A percentile compares a stretch with the other conserved stretches of the same genome.
Evolutionary conservation across 2,888 invertebrate genomes (phyloP).

Genomic region (Rhagophthalmus giganteus): DNA sequence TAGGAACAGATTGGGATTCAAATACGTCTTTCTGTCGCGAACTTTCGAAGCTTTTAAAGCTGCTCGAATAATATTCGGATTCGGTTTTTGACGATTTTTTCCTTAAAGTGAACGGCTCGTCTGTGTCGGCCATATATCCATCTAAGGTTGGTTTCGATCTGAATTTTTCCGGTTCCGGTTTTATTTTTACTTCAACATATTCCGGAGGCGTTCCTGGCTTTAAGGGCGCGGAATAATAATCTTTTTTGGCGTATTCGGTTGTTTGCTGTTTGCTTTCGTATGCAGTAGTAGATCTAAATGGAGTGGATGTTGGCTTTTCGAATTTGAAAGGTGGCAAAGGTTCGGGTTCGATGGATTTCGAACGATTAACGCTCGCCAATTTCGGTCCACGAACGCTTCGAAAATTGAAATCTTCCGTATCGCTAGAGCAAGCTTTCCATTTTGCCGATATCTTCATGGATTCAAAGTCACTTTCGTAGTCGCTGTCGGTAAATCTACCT

Average conservation of each 20-base stretch:
- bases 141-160: constrained; percentile 58
- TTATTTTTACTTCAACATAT: constrained; percentile 44
- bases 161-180: constrained; percentile 59
- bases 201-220: constrained; percentile 55
- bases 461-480: constrained; percentile 70
- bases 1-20: constrained; percentile 27
- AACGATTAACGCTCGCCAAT: constrained; percentile 54
- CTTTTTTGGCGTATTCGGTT: constrained; percentile 40
- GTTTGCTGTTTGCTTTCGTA: constrained; percentile 43
- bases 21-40: constrained; percentile 40
- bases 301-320: constrained; percentile 57
- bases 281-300: constrained; percentile 50
- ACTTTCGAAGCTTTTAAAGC: constrained; percentile 44
- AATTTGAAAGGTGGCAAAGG: constrained; percentile 61
- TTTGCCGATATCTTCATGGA: constrained; percentile 55
- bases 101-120: constrained; percentile 59
- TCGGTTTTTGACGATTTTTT: constrained; percentile 44
- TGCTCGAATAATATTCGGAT: constrained; percentile 45
- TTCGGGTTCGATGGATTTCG: constrained; percentile 61
- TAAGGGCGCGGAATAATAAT: constrained; percentile 47
- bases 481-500: constrained; percentile 64
- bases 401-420: constrained; percentile 64
- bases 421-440: constrained; percentile 67
- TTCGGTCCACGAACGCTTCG: constrained; percentile 60
- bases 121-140: constrained; percentile 73